These are phyloP conservation scores for Esox lucius DNA, from an alignment of 2,797 vertebrate species.

Conservation along the genomic window DNA sequence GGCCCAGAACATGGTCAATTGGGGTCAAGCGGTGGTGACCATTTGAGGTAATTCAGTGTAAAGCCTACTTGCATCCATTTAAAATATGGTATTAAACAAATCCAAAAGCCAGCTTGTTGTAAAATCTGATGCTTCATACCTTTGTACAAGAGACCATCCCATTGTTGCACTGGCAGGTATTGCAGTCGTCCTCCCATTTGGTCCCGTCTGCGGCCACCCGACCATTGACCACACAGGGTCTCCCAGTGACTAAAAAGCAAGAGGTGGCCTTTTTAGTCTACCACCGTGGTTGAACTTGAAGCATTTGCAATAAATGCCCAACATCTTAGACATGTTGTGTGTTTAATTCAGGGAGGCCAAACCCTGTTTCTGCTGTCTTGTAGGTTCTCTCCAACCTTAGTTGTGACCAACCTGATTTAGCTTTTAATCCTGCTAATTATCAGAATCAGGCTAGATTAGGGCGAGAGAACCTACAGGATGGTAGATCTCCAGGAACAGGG, in stretches of 20 bases:
- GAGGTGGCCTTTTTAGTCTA: background rate
- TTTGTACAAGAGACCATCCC: slow-evolving; percentile 76
- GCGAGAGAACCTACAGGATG: too few relatives aligned
- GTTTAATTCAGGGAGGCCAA: background rate
- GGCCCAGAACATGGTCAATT: background rate
- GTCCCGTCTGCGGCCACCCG: slow-evolving; percentile 81
- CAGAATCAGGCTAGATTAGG: too few relatives aligned
- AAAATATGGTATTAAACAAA: background rate
- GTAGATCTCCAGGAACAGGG: too few relatives aligned
- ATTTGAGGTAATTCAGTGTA: background rate
- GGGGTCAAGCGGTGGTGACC: background rate
- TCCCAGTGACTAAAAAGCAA: slow-evolving; percentile 81
- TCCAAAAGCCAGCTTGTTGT: background rate
- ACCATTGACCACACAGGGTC: slow-evolving; percentile 82
- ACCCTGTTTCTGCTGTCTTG: too few relatives aligned
- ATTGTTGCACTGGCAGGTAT: slow-evolving; percentile 88
- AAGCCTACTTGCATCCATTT: background rate
- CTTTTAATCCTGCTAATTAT: too few relatives aligned
- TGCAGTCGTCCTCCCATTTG: slow-evolving; percentile 95
- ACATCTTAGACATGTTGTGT: background rate
- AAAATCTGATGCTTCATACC: too few relatives aligned
- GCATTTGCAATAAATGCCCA: background rate
- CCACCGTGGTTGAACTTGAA: background rate
- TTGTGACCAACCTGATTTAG: too few relatives aligned
- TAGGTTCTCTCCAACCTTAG: too few relatives aligned